phyloP scores from a whole-genome alignment of 1,140 invertebrate species.

The Camponotus vicinus region DNA sequence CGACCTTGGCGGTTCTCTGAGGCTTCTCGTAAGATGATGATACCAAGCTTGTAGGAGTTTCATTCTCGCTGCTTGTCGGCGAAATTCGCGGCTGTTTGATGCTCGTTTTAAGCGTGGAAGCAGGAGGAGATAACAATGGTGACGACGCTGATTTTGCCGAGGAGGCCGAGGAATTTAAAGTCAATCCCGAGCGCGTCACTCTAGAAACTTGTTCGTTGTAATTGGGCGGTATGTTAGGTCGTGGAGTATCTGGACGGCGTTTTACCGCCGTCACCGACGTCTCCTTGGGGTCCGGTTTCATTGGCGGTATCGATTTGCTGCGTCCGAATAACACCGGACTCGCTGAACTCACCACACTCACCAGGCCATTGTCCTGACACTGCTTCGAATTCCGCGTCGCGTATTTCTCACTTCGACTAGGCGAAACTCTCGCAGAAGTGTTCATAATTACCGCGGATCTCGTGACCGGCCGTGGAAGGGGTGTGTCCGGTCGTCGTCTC shows the following conservation, averaged over 20 bases:
- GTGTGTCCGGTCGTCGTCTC: conserved; percentile 76
- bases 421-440: background rate
- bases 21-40: conserved; percentile 75
- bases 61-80: background rate
- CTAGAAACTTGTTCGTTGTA: conserved; percentile 52
- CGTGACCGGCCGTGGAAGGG: conserved; percentile 69
- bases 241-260: conserved; percentile 73
- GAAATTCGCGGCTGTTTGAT: background rate
- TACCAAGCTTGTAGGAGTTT: background rate
- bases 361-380: conserved; percentile 71
- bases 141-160: conserved; percentile 30
- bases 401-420: conserved; percentile 58
- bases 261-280: background rate
- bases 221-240: conserved; percentile 54
- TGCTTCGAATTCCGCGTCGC: conserved; percentile 68
- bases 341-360: conserved; percentile 40
- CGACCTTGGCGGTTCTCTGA: conserved; percentile 83
- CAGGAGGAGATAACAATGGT: background rate
- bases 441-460: conserved; percentile 57
- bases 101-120: background rate
- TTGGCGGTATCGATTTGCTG: conserved; percentile 67
- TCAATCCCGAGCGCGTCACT: conserved; percentile 70
- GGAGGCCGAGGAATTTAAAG: conserved; percentile 25
- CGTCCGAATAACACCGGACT: conserved; percentile 39
- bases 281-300: conserved; percentile 53